Evolutionary conservation across 2,113 vertebrate genomes (phyloP), one percentile per base, ranked within the genome.

Genomic region (Leptosomus discolor): DNA sequence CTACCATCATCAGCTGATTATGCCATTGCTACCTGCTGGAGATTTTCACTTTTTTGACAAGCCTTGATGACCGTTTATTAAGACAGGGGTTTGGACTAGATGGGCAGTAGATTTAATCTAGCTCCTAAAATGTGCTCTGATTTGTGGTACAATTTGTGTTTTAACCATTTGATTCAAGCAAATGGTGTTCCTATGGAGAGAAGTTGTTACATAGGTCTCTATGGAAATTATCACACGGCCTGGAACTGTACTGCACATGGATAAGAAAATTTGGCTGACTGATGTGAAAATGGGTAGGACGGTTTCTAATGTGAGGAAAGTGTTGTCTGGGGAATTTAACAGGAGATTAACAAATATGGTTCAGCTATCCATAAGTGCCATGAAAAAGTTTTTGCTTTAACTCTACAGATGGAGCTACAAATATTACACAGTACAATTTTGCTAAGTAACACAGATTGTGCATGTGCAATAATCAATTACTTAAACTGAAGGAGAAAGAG

Each of bases 221-320:
- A 2, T 2, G 1, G 37, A 57, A 89, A 76, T 89, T 41, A 39
- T 39, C 0, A 0, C 1, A 0, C 77, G 45, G 23, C 45, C 65
- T 78, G 32, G 29, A 92, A 41, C 41, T 61, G 27, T 39, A 27
- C 26, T 56, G 23, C 41, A 45, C 2, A 1, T 32, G 61, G 37
- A 21, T 34, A 34, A 78, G 36, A 64, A 92, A 88, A 67, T 26
- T 45, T 69, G n/a, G 3, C 24, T 34, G 30, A 34, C 16, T 9
- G 11, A 21, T 45, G 30, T 36, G 60, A 39, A 81, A 87, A 53
- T 6, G 60, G 27, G 12, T 48, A 54, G 36, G 12, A 65, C 27
- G 69, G 30, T 45, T 93, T 65, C n/a, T 87, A 81, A 65, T 65
- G 30, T 48, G 41, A 61, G 46, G 32, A 85, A 81, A n/a, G 21